These are phyloP conservation scores for Rynchops niger DNA, from an alignment of 2,113 vertebrate species.

Conservation along the genomic window DNA sequence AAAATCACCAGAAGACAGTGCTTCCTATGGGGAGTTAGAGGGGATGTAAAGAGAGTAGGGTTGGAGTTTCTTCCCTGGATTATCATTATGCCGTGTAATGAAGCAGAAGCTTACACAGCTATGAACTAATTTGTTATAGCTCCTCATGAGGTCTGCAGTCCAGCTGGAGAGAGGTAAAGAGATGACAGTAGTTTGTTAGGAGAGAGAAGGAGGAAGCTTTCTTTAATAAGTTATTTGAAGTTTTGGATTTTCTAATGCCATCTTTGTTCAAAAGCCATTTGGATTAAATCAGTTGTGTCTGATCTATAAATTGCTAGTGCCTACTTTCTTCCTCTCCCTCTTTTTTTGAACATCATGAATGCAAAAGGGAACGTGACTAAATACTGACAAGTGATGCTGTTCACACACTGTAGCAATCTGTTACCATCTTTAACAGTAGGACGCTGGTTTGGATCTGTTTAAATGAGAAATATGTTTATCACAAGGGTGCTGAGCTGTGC, in stretches of 20 bases:
- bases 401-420: constrained; percentile 9
- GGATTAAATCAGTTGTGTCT: constrained; percentile 6
- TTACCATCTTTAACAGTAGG: background rate
- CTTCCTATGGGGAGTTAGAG: constrained; percentile 27
- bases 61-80: constrained; percentile 37
- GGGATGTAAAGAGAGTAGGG: background rate
- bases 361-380: background rate
- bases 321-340: fast-evolving
- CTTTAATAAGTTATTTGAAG: constrained; percentile 1
- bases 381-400: background rate
- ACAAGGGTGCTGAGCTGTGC: constrained; percentile 15
- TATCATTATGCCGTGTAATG: constrained; percentile 62
- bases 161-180: constrained; percentile 42
- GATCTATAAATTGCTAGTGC: background rate
- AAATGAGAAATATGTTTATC: constrained; percentile 62
- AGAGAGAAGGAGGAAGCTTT: background rate
- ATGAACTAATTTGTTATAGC: constrained; percentile 60
- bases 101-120: constrained; percentile 67
- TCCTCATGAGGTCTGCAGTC: constrained; percentile 61
- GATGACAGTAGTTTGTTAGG: constrained; percentile 13
- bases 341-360: background rate
- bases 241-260: constrained; percentile 1
- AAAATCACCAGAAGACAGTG: background rate
- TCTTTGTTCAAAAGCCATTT: constrained; percentile 6
- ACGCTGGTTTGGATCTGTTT: background rate